These are phyloP conservation scores for Ibycter americanus DNA, from an alignment of 2,797 vertebrate species.

Conservation along the genomic window DNA sequence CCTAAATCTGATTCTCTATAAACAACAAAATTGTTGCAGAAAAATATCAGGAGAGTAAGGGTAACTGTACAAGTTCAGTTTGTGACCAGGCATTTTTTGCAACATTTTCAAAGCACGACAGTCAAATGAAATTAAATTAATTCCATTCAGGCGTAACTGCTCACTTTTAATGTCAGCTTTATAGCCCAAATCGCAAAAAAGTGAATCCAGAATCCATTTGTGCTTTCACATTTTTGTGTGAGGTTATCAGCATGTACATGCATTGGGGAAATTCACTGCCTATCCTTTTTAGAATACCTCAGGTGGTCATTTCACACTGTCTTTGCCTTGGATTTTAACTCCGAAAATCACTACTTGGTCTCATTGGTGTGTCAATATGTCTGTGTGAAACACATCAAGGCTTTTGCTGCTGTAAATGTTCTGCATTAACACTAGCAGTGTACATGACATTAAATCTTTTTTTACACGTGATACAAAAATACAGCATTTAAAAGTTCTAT, in stretches of 20 bases:
- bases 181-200: neutral
- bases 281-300: neutral
- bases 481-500: neutral
- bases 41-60: neutral
- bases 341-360: neutral
- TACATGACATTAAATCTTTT: neutral
- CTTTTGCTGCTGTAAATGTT: neutral
- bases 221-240: neutral
- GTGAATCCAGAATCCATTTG: neutral
- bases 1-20: neutral
- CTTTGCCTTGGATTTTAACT: neutral
- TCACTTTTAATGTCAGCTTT: neutral
- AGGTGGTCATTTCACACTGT: neutral
- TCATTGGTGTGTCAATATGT: neutral
- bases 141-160: neutral
- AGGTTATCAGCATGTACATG: neutral
- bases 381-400: neutral
- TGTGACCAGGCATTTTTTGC: neutral
- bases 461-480: neutral
- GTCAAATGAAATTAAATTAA: neutral
- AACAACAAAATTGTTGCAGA: neutral
- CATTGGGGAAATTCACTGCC: neutral
- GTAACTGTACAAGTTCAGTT: neutral
- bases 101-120: neutral
- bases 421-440: neutral